A percentile compares a stretch with the other conserved stretches of the same genome.
Evolutionary conservation across 2,888 invertebrate genomes (phyloP).

Genomic region (Polyommatus icarus): DNA sequence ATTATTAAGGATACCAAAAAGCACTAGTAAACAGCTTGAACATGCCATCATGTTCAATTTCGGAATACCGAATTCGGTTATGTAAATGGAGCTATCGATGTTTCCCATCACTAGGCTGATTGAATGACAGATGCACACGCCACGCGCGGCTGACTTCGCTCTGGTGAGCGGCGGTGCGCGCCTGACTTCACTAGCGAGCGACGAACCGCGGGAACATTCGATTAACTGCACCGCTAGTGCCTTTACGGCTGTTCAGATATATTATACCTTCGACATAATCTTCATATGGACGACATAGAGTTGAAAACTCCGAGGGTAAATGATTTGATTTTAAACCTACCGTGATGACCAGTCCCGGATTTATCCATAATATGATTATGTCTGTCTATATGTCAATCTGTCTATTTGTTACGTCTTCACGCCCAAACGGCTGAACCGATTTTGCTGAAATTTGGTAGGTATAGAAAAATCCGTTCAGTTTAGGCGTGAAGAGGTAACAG

Average conservation of each 20-base stretch:
- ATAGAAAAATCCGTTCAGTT: no score
- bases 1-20: not conserved
- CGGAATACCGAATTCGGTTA: not conserved
- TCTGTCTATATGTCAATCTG: no score
- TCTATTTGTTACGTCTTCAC: no score
- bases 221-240: not conserved
- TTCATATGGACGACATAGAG: not conserved
- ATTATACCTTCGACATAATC: not conserved
- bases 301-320: no score
- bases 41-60: not conserved
- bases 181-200: conserved; percentile 16
- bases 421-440: no score
- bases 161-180: not conserved
- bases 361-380: no score
- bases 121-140: conserved; percentile 17
- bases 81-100: not conserved
- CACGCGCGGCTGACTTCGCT: conserved; percentile 16
- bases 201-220: not conserved
- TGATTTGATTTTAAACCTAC: no score
- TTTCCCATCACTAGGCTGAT: conserved; percentile 9
- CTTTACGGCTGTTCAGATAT: not conserved
- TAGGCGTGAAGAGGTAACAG: no score
- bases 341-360: no score
- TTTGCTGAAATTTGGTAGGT: no score
- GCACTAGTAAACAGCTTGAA: not conserved